A percentile compares a stretch with the other conserved stretches of the same genome.
Conservation (phyloP, 2,888 invertebrate genomes). For the Macrophya alboannulata region DNA sequence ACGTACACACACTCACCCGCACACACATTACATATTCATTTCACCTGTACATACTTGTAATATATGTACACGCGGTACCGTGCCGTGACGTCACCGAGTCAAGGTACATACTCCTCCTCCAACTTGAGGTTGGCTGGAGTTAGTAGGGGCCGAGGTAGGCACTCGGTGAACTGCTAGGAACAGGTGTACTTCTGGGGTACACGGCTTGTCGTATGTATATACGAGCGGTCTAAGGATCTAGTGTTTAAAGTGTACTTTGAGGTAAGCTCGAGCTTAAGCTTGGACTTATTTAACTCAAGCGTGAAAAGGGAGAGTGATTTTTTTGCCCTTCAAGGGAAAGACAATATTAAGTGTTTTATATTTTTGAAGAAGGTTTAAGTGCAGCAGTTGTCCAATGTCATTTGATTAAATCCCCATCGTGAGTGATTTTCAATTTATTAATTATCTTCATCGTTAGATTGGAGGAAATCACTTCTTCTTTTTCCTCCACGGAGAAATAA, state of each 20-base stretch:
- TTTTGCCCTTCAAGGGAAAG: neutral
- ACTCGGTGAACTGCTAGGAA: conserved; percentile 62
- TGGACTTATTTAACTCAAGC: neutral
- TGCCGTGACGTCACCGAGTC: conserved; percentile 61
- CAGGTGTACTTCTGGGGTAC: conserved; percentile 64
- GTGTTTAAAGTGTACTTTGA: conserved; percentile 34
- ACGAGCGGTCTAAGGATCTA: neutral
- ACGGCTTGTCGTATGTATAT: neutral
- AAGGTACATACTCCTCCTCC: conserved; percentile 66
- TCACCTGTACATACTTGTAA: neutral
- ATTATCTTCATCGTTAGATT: neutral
- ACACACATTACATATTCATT: neutral
- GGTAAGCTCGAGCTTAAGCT: conserved; percentile 24
- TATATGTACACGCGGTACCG: neutral
- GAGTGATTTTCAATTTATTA: conserved; percentile 21
- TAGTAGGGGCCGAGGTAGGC: conserved; percentile 46
- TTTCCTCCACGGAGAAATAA: neutral
- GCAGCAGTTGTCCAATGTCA: neutral
- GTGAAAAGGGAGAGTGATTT: conserved; percentile 19
- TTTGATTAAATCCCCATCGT: neutral
- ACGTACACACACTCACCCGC: neutral
- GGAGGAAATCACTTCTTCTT: neutral
- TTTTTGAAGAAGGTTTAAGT: neutral
- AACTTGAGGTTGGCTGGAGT: conserved; percentile 60
- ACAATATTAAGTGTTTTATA: neutral